Percentiles rank a stretch among this genome's conserved stretches.
Evolutionary conservation across 2,113 vertebrate genomes (phyloP).

Genomic region (Neotoma lepida): DNA sequence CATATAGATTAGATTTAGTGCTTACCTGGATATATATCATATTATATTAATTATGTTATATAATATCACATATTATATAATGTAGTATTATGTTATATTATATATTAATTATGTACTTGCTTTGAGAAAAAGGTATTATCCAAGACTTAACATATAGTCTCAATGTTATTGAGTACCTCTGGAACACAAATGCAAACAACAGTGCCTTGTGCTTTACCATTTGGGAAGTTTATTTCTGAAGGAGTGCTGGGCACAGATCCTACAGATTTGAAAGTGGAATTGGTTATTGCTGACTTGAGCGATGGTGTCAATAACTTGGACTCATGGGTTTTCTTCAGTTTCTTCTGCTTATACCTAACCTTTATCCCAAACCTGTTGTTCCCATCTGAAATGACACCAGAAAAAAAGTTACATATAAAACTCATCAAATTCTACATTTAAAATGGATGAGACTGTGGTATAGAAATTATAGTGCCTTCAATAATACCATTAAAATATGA

Average conservation of each 20-base stretch:
- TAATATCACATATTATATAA: background rate
- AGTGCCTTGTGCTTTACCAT: conserved; percentile 71
- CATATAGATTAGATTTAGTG: background rate
- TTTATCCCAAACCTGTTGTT: conserved; percentile 81
- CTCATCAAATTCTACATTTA: conserved; percentile 10
- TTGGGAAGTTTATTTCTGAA: conserved; percentile 50
- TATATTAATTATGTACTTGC: background rate
- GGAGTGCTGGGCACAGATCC: conserved; percentile 34
- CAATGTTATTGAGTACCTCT: conserved; percentile 6
- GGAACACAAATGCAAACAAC: background rate
- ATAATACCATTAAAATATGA: conserved; percentile 12
- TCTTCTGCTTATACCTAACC: conserved; percentile 73
- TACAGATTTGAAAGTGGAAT: conserved; percentile 82
- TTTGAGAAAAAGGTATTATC: conserved; percentile 28
- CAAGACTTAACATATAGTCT: background rate
- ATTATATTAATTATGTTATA: background rate
- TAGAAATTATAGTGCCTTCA: background rate
- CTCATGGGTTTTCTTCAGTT: conserved; percentile 62
- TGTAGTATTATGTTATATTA: background rate
- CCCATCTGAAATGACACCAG: conserved; percentile 85
- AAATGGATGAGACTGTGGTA: background rate
- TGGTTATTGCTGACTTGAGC: conserved; percentile 81
- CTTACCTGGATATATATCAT: background rate
- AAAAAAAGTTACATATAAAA: conserved; percentile 25
- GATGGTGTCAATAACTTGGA: conserved; percentile 75